phyloP scores from a whole-genome alignment of 2,888 invertebrate genomes.

The Uloborus plumipes region DNA sequence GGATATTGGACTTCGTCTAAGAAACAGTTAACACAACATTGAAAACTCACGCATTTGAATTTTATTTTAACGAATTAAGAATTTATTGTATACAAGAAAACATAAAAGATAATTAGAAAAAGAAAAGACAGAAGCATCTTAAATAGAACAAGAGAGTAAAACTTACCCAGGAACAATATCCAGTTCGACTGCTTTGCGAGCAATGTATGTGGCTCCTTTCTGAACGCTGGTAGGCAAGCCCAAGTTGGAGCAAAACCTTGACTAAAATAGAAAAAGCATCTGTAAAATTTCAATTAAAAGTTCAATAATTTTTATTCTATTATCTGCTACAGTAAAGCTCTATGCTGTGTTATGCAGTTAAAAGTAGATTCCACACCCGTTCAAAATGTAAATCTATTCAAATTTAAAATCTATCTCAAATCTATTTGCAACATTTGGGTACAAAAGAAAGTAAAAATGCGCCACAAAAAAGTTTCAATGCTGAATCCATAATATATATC shows the following conservation, averaged over 20 bases:
- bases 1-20: constrained; percentile 91
- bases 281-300: neutral
- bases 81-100: neutral
- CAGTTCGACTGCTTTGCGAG: constrained; percentile 94
- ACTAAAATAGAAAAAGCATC: constrained; percentile 70
- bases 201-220: constrained; percentile 93
- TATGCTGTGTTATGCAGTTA: too few species aligned
- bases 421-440: too few species aligned
- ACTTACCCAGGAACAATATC: constrained; percentile 92
- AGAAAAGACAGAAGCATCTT: neutral
- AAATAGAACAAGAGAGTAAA: neutral
- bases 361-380: too few species aligned
- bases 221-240: constrained; percentile 78
- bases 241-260: constrained; percentile 92
- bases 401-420: too few species aligned
- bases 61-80: neutral
- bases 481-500: too few species aligned
- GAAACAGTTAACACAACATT: neutral
- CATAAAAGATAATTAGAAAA: neutral
- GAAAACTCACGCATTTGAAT: neutral
- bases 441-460: too few species aligned
- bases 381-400: too few species aligned
- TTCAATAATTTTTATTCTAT: too few species aligned
- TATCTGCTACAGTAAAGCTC: too few species aligned
- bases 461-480: too few species aligned